Evolutionary conservation across 2,797 vertebrate genomes (phyloP), one percentile per base, ranked within the genome.

Genomic region (Syngnathus rostellatus): DNA sequence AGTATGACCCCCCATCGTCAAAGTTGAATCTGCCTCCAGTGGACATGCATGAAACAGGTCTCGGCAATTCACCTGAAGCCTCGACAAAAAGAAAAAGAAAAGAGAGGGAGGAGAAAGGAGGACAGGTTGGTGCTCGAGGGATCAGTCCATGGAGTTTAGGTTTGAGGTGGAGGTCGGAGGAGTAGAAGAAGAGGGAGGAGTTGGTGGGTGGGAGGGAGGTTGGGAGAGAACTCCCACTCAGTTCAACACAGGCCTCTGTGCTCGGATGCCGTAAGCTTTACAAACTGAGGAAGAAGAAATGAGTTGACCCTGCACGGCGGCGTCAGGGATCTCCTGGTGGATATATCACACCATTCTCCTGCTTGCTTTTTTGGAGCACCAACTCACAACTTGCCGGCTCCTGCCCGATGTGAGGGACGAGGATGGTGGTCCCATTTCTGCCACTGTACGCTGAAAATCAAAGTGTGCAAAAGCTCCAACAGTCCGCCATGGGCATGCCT

Each of bases 11-110:
- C 93, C 97, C 97, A 95, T 98, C 97, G 87, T 99, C 97, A 97
- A 99, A 98, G 93, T 98, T 95, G 95, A 99, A 99, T 94, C 97
- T 98, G 91, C 97, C 97, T 93, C 97, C 97, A 97, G 95, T 98
- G 94, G 95, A 99, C 96, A 99, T 98, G 97, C 97, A 99, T 97
- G 95, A 94, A 98, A 95, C 93, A 94, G 93, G 89, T 94, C 93
- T 92, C 91, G 94, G 92, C 93, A 94, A 95, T 91, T 93, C 90
- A 91, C 87, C 88, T 87, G 82, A 90, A 91, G 90, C 87, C 87
- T 89, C 88, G 61, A 83, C 89, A 90, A 87, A 92, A 92, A 92
- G 83, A 82, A 89, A 89, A 73, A 78, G 63, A 82, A 64, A 79
- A 83, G 2, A 21, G 72, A 83, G 74, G 74, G 68, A 75, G 64